phyloP scores from a whole-genome alignment of 2,113 vertebrate genomes.

The Chlamydotis undulata region DNA sequence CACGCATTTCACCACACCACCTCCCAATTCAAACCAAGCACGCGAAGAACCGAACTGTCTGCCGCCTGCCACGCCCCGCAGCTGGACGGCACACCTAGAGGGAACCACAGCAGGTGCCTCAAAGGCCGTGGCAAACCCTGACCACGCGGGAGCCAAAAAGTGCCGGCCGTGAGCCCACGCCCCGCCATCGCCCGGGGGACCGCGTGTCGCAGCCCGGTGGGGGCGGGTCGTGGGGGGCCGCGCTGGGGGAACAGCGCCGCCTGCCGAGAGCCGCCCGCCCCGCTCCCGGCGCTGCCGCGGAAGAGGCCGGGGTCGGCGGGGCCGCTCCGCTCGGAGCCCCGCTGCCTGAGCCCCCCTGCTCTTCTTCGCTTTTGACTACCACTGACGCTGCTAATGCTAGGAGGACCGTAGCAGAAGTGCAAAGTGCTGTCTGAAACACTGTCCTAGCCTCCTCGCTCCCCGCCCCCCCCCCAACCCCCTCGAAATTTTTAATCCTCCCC shows the following conservation, averaged over 20 bases:
- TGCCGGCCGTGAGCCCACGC: fast-evolving
- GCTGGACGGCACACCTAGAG: fast-evolving
- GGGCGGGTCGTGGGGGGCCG: not conserved
- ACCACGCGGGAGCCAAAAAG: not conserved
- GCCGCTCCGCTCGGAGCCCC: too few relatives aligned
- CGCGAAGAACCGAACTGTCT: fast-evolving
- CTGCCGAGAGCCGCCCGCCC: not conserved
- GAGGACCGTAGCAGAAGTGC: not conserved
- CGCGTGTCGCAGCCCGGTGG: too few relatives aligned
- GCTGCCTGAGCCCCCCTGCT: not conserved
- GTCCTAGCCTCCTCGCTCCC: not conserved
- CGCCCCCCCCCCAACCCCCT: too few relatives aligned
- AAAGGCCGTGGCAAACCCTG: fast-evolving
- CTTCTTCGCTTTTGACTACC: fast-evolving
- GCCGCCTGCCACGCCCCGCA: fast-evolving
- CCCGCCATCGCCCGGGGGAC: too few relatives aligned
- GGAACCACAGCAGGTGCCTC: not conserved
- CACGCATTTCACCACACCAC: fast-evolving
- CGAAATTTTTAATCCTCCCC: too few relatives aligned
- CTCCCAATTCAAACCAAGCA: not conserved
- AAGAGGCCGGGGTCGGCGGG: not conserved
- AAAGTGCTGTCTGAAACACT: fast-evolving
- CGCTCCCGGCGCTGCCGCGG: not conserved
- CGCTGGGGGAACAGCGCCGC: not conserved
- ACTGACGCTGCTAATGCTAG: too few relatives aligned